Percentiles rank a stretch among this genome's conserved stretches.
Evolutionary conservation across 30 jellyfish, hydroid and myxozoan genomes (phyloP).

Genomic region (Pelagia noctiluca): DNA sequence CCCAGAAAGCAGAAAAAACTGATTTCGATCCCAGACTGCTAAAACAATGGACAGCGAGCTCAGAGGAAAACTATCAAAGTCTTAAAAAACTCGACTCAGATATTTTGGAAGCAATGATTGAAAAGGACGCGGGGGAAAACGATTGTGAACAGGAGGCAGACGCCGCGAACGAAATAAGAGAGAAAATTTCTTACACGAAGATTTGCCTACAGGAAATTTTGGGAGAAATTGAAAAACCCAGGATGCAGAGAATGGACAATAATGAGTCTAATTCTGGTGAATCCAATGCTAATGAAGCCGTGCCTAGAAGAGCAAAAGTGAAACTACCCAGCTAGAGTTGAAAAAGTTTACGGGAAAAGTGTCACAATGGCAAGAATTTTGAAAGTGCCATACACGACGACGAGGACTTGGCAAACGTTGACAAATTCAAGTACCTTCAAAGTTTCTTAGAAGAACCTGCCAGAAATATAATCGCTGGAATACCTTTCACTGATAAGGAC

Average conservation of each 20-base stretch:
- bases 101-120: conserved; percentile 15
- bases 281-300: neutral
- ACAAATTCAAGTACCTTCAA: conserved; percentile 32
- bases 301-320: conserved; percentile 4
- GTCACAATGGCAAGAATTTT: conserved; percentile 46
- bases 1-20: conserved; percentile 5
- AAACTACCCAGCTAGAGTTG: conserved; percentile 14
- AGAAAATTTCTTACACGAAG: conserved; percentile 3
- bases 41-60: conserved; percentile 13
- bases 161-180: conserved; percentile 13
- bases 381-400: conserved; percentile 50
- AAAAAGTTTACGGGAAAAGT: conserved; percentile 42
- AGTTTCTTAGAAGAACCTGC: conserved; percentile 60
- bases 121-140: conserved; percentile 6
- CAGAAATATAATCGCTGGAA: conserved; percentile 53
- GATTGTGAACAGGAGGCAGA: conserved; percentile 16
- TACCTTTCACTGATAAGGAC: conserved; percentile 40
- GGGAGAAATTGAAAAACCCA: neutral
- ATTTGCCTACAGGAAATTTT: conserved; percentile 2
- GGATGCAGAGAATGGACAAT: neutral
- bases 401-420: conserved; percentile 36
- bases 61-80: neutral
- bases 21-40: conserved; percentile 4
- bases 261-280: neutral
- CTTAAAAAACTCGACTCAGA: conserved; percentile 5